Base-by-base conservation (phyloP, 92 coral and sea anemone species). In the Phymanthus crucifer region DNA sequence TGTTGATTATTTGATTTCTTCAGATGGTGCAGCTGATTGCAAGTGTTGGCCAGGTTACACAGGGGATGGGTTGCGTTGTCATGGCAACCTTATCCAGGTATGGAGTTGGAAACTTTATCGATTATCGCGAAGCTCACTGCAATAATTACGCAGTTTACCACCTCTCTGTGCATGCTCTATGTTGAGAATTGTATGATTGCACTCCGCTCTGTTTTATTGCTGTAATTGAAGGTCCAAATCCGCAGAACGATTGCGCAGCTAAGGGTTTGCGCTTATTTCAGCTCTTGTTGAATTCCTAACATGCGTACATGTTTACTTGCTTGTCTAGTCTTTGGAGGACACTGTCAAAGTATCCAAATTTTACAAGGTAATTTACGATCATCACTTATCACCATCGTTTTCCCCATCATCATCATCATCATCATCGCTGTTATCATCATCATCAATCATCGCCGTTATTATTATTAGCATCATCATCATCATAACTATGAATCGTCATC, bases 21-120 rank as follows among this genome's bases (percentile, higher is more conserved):
- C 78, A 93, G 96, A 81, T 72, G 83, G 85, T 17, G 45, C 57
- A 18, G 87, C 83, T 45, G 75, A 36, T 4, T 93, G 98, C 79
- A 70, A 78, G 8, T 93, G 98, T 71, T 88, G 90, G 67, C 29
- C 70, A 27, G 93, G 93, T 13, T 93, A 89, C 52, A 32, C 78
- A 5, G 98, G 98, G 10, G 86, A 93, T 75, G 98, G 98, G 7
- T 32, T 61, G 11, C 58, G 81, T 4, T 93, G 98, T 71, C 91
- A 80, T 70, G 95, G 93, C 38, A 84, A 80, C 75, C 80, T 93
- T 14, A 67, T 91, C 21, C 90, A 93, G 91, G 98, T 93, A 54
- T n/a, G 75, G 13, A 21, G 0, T 43, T 32, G 34, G 4, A 10
- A 61, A 14, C 43, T 50, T 45, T 52, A 10, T 45, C 78, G 17